These are phyloP conservation scores for Agrypnus murinus DNA, from an alignment of 2,888 invertebrate species.

Conservation along the genomic window DNA sequence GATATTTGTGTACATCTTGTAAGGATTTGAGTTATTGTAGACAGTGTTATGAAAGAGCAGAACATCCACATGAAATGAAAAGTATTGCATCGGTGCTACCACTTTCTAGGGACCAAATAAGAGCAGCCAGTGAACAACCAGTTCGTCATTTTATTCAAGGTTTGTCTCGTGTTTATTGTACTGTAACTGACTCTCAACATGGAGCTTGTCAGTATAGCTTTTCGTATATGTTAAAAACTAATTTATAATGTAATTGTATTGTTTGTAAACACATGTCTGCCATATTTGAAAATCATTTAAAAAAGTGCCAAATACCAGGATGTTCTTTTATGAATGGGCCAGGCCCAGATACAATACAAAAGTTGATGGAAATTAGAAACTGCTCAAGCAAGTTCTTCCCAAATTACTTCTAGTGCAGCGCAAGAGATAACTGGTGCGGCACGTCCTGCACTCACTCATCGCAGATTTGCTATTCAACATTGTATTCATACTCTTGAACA, in stretches of 20 bases:
- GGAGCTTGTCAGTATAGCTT: neutral
- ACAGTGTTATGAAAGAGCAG: conserved; percentile 1
- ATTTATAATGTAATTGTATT: conserved; percentile 16
- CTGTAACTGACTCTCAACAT: neutral
- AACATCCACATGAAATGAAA: conserved; percentile 31
- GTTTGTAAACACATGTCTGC: conserved; percentile 24
- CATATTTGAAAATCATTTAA: neutral
- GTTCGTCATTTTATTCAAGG: neutral
- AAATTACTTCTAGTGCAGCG: no score
- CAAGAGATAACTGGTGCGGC: no score
- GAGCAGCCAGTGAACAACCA: neutral
- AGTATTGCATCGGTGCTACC: neutral
- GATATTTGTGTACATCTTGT: conserved; percentile 12
- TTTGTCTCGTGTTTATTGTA: neutral
- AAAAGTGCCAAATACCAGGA: conserved; percentile 19
- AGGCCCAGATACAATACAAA: neutral
- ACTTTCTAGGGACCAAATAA: neutral
- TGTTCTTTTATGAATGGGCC: neutral
- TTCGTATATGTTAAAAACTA: conserved; percentile 5
- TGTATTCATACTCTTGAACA: conserved; percentile 36
- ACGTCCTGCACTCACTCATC: neutral
- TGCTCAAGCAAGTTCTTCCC: no score
- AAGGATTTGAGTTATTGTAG: conserved; percentile 21
- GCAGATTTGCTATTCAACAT: conserved; percentile 29
- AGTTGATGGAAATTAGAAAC: neutral